Base-by-base conservation (phyloP, 1,140 invertebrate genomes). In the Drosophila persimilis region DNA sequence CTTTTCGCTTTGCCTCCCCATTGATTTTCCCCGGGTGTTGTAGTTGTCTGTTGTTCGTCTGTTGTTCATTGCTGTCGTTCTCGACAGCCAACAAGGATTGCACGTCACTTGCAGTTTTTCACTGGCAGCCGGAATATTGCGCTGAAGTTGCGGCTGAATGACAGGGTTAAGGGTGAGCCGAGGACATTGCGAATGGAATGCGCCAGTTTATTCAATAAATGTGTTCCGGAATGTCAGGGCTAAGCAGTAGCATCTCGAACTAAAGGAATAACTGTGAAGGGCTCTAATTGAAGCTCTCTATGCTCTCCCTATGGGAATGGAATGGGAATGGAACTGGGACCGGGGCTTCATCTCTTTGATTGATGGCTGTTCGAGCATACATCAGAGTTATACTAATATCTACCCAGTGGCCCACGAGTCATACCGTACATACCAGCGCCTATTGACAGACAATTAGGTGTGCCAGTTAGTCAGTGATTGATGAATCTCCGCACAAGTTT, bases 61-160 rank as follows among this genome's bases (percentile, higher is more conserved):
- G 53, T 48, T 57, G 48, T 50, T 70, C 44, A 44, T 57, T 80
- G 56, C 63, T 79, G 71, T 80, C 57, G 39, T 62, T 74, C 58
- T 46, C 48, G 56, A 71, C 56, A 58, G 57, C 56, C 45, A 54
- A 80, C 77, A 80, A 76, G 60, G 77, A 65, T 45, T 22, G 53
- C 72, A 75, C 60, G 72, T 80, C 72, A 76, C 48, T 80, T 76
- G 72, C 77, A 73, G 69, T 61, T 59, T 48, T 50, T 13, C 22
- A 22, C 17, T 31, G 24, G 24, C 52, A 24, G 22, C 24, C 8
- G 50, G 44, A 67, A 55, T 35, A 26, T 44, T 15, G 15, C 45
- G 17, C 51, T 71, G 22, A 52, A 58, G 65, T 58, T 50, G 45
- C 45, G 50, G 45, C 53, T 70, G 65, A 70, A 69, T 35, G 65